These are phyloP conservation scores for Tetragonula carbonaria DNA, from an alignment of 2,888 invertebrate species.

Conservation along the genomic window DNA sequence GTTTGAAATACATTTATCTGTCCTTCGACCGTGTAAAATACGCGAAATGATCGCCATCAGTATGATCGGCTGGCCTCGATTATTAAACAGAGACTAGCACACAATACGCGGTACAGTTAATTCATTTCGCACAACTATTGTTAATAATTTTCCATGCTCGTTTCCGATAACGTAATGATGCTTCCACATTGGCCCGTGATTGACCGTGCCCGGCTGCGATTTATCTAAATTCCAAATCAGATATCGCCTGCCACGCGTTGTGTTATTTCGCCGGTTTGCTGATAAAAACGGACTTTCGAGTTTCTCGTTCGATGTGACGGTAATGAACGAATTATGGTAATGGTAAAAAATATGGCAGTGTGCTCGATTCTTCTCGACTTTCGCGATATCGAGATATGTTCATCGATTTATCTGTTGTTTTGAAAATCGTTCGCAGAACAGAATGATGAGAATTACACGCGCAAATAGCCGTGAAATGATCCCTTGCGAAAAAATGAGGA, in stretches of 20 bases:
- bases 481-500: too few species aligned
- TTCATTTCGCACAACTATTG: neutral
- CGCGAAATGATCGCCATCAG: neutral
- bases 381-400: neutral
- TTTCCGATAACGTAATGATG: neutral
- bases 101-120: neutral
- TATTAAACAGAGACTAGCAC: too few species aligned
- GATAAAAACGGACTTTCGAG: neutral
- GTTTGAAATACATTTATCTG: neutral
- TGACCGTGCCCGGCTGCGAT: neutral
- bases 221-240: slow-evolving; percentile 20
- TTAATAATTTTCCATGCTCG: slow-evolving; percentile 4
- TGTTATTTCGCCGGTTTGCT: neutral
- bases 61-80: neutral
- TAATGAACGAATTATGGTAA: neutral
- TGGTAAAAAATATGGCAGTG: too few species aligned
- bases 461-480: neutral
- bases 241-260: neutral
- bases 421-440: neutral
- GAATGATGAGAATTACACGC: too few species aligned
- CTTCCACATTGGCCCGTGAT: neutral
- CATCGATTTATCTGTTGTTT: neutral
- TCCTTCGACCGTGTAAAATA: neutral
- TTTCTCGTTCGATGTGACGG: neutral
- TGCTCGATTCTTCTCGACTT: neutral